A percentile compares a stretch with the other conserved stretches of the same genome.
Evolutionary conservation across 2,888 invertebrate genomes (phyloP).

Genomic region (Ormia ochracea): DNA sequence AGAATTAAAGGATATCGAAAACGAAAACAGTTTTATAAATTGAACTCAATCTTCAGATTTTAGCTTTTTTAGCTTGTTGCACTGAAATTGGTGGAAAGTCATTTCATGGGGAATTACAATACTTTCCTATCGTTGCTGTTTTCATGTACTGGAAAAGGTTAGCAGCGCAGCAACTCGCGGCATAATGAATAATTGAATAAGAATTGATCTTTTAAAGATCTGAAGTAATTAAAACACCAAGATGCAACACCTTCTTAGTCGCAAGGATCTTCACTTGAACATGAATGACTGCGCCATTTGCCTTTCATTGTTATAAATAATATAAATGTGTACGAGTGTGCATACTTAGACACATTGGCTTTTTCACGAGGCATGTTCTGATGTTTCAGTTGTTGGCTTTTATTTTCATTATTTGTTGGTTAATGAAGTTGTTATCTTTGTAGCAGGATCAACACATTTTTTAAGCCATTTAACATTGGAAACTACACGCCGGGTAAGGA

Average conservation of each 20-base stretch:
- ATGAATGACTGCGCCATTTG: constrained; percentile 40
- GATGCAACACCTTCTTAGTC: constrained; percentile 60
- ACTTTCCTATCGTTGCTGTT: no score
- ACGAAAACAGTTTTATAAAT: neutral
- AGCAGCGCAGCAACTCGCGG: no score
- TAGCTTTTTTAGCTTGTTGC: no score
- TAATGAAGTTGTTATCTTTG: constrained; percentile 66
- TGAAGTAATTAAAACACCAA: constrained; percentile 45
- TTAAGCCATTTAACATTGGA: constrained; percentile 53
- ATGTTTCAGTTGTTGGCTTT: constrained; percentile 57
- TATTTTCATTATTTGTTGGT: constrained; percentile 55
- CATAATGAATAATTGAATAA: neutral
- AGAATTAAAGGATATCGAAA: neutral
- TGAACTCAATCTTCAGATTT: no score
- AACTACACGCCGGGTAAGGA: constrained; percentile 6
- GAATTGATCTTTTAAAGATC: constrained; percentile 9
- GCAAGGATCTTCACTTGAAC: constrained; percentile 30
- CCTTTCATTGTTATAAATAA: constrained; percentile 24
- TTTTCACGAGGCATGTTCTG: constrained; percentile 58
- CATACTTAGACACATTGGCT: neutral
- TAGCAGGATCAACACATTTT: constrained; percentile 63
- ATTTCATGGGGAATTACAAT: no score
- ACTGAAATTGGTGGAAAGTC: no score
- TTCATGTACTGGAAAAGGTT: no score
- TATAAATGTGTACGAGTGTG: no score